Base-by-base conservation (phyloP, 2,113 vertebrate genomes). In the Oncorhynchus mykiss region DNA sequence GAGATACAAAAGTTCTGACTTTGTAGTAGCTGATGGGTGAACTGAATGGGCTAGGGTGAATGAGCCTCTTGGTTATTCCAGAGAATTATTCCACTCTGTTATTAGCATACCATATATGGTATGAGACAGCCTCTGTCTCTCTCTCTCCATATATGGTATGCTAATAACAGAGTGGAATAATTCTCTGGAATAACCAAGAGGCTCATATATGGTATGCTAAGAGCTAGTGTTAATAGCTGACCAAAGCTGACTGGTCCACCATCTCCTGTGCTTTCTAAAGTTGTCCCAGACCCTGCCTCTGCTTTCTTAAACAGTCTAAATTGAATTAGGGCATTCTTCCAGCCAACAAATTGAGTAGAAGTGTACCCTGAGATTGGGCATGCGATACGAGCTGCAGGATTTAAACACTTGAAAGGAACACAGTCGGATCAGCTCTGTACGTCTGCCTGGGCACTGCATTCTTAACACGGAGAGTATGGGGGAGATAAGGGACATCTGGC, bases 311-410 rank as follows among this genome's bases (percentile, higher is more conserved):
- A 90, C 80, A 80, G 80, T 48, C 31, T 81, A 90, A 91, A 93
- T 89, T 91, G 84, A 93, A 94, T 93, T 91, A 92, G 85, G 86
- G 90, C 85, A 78, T 92, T 90, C 81, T 84, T 73, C 79, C 85
- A 86, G 81, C 80, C 86, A 82, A 86, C 88, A 85, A 93, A 93
- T 90, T 90, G 87, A 92, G 87, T 84, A 76, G 84, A 91, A 88
- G 85, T 85, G 82, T 78, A 88, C 84, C 88, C 84, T 13, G 78
- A 88, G 85, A 90, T 90, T 87, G 78, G 77, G 65, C 74, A 62
- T 79, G 85, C 65, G 51, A 54, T 54, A 5, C 16, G 85, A 90
- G 79, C 87, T 79, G 86, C 74, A 59, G 80, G 85, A 87, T 85
- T 91, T 88, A 82, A 87, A 86, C 80, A 77, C 71, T 85, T 80